Evolutionary conservation across 2,113 vertebrate genomes (phyloP).

Genomic region (Elachura formosa): DNA sequence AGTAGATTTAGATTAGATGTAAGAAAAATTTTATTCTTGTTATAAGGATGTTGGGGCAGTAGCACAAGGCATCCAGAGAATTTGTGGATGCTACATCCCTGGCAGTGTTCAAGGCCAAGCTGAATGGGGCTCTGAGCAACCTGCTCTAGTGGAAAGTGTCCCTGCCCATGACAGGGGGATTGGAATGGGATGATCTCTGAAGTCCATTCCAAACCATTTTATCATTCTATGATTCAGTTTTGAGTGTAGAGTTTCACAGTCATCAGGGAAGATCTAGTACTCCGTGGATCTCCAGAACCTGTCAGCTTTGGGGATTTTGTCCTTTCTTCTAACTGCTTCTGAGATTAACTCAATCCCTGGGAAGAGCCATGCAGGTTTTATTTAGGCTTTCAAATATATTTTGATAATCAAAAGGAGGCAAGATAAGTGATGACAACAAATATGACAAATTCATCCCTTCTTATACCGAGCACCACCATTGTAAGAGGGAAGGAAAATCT

Average conservation of each 20-base stretch:
- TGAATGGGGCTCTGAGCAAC: background rate
- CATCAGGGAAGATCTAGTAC: background rate
- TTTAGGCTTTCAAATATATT: background rate
- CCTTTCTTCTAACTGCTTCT: background rate
- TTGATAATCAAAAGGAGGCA: background rate
- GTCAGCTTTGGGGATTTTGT: background rate
- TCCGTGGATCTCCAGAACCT: background rate
- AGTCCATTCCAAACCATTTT: background rate
- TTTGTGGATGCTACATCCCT: accelerated
- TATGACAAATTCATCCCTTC: background rate
- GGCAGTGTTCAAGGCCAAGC: background rate
- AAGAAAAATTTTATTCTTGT: background rate
- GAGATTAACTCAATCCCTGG: background rate
- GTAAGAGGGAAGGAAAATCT: background rate
- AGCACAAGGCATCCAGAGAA: background rate
- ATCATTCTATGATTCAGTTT: background rate
- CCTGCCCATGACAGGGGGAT: accelerated
- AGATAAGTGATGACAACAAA: background rate
- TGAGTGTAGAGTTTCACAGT: background rate
- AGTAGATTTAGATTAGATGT: background rate
- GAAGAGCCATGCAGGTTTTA: background rate
- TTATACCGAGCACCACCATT: background rate
- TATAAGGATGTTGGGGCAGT: background rate
- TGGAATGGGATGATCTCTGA: background rate
- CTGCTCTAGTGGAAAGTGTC: background rate